Evolutionary conservation across 2,888 invertebrate species (phyloP).

Genomic region (Hydrotaea diabolus): DNA sequence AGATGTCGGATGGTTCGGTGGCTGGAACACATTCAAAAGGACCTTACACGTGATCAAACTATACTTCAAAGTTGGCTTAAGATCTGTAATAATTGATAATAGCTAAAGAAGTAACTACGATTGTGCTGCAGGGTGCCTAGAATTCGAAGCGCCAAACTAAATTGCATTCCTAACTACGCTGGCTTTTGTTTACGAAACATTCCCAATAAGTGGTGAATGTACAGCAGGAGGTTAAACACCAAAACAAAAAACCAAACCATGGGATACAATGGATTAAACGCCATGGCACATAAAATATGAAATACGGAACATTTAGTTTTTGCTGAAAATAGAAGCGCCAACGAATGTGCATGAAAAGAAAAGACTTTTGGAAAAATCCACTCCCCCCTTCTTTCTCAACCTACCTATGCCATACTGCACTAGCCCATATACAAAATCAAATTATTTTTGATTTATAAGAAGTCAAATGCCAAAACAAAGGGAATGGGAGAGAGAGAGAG

Average conservation of each 20-base stretch:
- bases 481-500: too few species aligned
- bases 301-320: neutral
- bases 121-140: too few species aligned
- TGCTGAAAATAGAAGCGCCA: neutral
- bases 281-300: slow-evolving; percentile 19
- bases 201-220: slow-evolving; percentile 15
- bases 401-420: neutral
- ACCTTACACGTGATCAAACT: too few species aligned
- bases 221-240: slow-evolving; percentile 9
- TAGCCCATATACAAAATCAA: slow-evolving; percentile 36
- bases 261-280: neutral
- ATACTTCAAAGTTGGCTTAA: too few species aligned
- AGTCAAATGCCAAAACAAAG: slow-evolving; percentile 19
- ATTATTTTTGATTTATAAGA: slow-evolving; percentile 58
- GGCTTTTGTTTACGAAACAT: neutral
- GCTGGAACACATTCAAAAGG: too few species aligned
- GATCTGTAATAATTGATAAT: too few species aligned
- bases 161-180: too few species aligned
- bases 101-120: too few species aligned
- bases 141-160: too few species aligned
- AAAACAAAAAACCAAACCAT: neutral
- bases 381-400: neutral
- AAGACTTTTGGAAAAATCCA: neutral
- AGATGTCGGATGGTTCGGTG: too few species aligned
- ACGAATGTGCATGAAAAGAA: neutral